Percentiles rank a stretch among this genome's conserved stretches.
These are phyloP conservation scores for Drosophila sulfurigaster DNA, from an alignment of 1,140 invertebrate species.

Conservation along the genomic window DNA sequence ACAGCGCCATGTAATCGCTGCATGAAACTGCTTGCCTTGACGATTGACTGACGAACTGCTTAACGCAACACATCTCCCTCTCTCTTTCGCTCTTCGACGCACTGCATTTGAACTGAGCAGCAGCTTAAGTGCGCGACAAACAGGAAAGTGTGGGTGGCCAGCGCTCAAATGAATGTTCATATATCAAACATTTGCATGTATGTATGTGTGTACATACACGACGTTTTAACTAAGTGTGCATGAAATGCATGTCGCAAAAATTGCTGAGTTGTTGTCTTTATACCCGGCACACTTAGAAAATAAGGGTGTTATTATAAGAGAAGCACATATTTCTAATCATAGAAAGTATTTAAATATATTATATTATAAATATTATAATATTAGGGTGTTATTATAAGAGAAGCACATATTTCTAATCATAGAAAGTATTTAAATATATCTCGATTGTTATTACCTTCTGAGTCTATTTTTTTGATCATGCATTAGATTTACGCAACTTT, in stretches of 20 bases:
- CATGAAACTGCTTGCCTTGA: conserved; percentile 22
- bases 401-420: too few species aligned
- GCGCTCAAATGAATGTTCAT: neutral
- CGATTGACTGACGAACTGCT: conserved; percentile 28
- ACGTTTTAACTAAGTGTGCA: conserved; percentile 23
- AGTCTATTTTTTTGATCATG: too few species aligned
- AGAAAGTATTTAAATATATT: too few species aligned
- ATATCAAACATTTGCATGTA: neutral
- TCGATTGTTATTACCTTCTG: too few species aligned
- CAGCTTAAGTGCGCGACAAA: conserved; percentile 32
- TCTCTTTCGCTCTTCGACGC: conserved; percentile 37
- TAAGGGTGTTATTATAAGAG: neutral
- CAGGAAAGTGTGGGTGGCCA: conserved; percentile 63
- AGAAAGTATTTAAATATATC: too few species aligned
- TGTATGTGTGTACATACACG: neutral
- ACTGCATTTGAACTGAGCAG: conserved; percentile 26
- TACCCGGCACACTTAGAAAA: neutral
- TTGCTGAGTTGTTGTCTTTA: conserved; percentile 18
- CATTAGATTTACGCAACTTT: too few species aligned
- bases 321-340: too few species aligned
- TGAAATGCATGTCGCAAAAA: conserved; percentile 27
- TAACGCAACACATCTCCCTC: conserved; percentile 37
- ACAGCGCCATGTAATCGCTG: conserved; percentile 7
- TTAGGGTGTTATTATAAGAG: too few species aligned
- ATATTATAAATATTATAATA: too few species aligned